phyloP scores from a whole-genome alignment of 2,888 invertebrate genomes.

The Lepetodrilus schrolli region DNA sequence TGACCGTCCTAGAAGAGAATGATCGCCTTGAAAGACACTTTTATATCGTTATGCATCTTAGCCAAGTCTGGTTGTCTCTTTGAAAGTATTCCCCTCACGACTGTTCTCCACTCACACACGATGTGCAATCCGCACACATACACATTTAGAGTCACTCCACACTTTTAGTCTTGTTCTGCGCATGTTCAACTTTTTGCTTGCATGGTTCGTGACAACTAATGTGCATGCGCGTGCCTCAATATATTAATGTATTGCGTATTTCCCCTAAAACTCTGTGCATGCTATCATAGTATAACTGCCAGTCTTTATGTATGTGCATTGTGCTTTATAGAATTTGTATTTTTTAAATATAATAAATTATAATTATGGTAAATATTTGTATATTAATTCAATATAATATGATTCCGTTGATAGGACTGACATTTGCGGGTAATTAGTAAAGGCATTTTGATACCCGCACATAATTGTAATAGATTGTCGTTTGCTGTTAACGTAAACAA shows the following conservation, averaged over 20 bases:
- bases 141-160: not conserved
- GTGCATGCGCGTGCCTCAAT: no score
- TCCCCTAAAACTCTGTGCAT: not conserved
- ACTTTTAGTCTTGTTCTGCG: not conserved
- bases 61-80: not conserved
- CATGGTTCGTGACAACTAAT: no score
- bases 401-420: no score
- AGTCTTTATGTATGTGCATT: not conserved
- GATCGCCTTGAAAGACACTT: conserved; percentile 20
- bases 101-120: not conserved
- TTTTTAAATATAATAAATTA: no score
- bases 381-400: no score
- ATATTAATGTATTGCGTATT: no score
- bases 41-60: not conserved
- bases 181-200: not conserved
- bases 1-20: no score
- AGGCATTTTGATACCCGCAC: no score
- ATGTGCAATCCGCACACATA: not conserved
- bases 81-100: not conserved
- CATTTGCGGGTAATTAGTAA: no score
- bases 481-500: no score
- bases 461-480: no score
- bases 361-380: no score
- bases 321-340: not conserved
- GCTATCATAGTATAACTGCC: not conserved